phyloP scores from a whole-genome alignment of 1,140 invertebrate genomes.

The Nautilus pompilius region DNA sequence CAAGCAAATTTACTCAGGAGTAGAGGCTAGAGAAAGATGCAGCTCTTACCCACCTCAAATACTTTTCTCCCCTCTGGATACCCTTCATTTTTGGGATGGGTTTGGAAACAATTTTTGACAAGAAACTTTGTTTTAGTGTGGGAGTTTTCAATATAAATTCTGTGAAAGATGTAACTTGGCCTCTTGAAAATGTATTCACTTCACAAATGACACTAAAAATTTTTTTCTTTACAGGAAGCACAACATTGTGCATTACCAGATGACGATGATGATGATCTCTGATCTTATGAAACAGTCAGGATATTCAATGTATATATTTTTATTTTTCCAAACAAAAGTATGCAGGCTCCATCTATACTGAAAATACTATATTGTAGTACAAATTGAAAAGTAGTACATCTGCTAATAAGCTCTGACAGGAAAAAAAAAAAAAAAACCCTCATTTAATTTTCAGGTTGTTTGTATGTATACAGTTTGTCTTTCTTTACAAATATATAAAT shows the following conservation, averaged over 20 bases:
- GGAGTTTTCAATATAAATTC: conserved; percentile 9
- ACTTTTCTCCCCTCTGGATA: background rate
- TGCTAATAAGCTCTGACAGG: no score
- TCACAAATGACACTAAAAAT: background rate
- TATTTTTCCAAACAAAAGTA: no score
- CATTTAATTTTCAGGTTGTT: no score
- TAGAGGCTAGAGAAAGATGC: no score
- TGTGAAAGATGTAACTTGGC: background rate
- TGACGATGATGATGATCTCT: conserved; percentile 79
- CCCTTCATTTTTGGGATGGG: background rate
- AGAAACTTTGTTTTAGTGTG: background rate
- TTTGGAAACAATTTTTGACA: background rate
- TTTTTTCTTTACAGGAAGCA: conserved; percentile 65
- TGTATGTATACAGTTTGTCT: no score
- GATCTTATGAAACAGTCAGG: conserved; percentile 43
- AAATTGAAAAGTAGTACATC: no score
- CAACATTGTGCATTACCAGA: conserved; percentile 87
- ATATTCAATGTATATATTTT: background rate
- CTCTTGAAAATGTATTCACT: background rate
- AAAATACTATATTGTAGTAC: no score
- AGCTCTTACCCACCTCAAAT: background rate
- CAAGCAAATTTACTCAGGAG: no score
- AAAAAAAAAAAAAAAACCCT: no score
- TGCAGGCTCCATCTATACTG: no score
- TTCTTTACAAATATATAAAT: no score